phyloP scores from a whole-genome alignment of 2,113 vertebrate species.

The Shinisaurus crocodilurus region DNA sequence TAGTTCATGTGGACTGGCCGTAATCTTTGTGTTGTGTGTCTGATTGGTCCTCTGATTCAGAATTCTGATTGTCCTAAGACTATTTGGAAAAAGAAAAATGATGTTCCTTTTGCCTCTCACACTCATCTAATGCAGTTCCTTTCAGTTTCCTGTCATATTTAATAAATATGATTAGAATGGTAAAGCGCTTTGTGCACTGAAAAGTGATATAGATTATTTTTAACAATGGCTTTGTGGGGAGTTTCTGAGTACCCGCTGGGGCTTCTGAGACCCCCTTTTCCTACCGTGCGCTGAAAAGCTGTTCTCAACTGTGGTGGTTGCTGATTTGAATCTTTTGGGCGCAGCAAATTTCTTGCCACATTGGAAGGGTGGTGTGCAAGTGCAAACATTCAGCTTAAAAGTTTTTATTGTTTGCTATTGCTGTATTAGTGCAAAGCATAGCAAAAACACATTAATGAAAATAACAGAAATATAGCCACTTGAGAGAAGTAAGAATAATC shows the following conservation, averaged over 20 bases:
- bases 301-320: background rate
- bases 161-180: background rate
- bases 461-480: background rate
- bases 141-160: background rate
- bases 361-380: background rate
- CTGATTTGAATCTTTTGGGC: background rate
- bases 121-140: background rate
- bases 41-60: background rate
- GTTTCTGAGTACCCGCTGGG: background rate
- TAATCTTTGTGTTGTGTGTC: background rate
- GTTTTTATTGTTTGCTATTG: background rate
- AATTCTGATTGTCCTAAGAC: background rate
- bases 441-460: slow-evolving; percentile 15
- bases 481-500: slow-evolving; percentile 27
- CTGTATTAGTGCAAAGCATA: too few species aligned
- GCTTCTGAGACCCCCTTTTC: background rate
- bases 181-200: background rate
- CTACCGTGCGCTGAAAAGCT: background rate
- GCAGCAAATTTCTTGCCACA: background rate
- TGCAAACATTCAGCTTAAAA: background rate
- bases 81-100: background rate
- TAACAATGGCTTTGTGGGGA: background rate
- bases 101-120: background rate
- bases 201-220: background rate
- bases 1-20: background rate